Base-by-base conservation (phyloP, 2,888 invertebrate genomes). In the Aporophyla lueneburgensis region DNA sequence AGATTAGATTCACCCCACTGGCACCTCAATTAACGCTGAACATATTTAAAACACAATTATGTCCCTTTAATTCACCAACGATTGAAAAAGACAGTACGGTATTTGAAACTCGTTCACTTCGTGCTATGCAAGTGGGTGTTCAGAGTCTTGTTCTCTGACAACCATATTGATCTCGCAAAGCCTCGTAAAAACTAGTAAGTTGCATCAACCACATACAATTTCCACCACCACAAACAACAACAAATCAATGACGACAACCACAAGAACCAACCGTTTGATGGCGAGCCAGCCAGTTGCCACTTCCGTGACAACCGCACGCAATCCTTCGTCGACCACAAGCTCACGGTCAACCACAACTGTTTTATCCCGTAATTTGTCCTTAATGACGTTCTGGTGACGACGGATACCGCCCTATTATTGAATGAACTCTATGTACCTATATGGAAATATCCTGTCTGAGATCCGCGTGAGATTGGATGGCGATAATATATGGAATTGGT, bases 341-440 rank as follows among this genome's bases (percentile, higher is more conserved):
- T 83, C 71, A 66, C 71, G 87, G 81, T 71, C 76, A 76, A 76
- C 88, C 88, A 67, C 85, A 85, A 88, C 87, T 86, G 88, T 88
- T 88, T 88, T 88, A 88, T 83, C 84, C 83, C 75, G 72, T 88
- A 88, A 88, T 88, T 87, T 87, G 79, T 76, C 70, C 63, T 71
- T 85, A 88, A 86, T 86, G 75, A 86, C 75, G 66, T 81, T 86
- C 70, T 78, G 73, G 84, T 82, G 58, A 56, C 51, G 79, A 74
- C 54, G 49, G 68, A 82, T 63, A 51, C 77, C 71, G 54, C 63
- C 24, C 43, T 56, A 58, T 82, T 80, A 85, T 83, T 79, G 75
- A 74, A 76, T 56, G 19, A 43, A 24, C n/a, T 16, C 9, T 21
- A 51, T 40, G n/a, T 62, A 40, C 40, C 0, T 81, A 53, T 83